These are phyloP conservation scores for Vesta saturnalis DNA, from an alignment of 2,888 invertebrate species.

Conservation along the genomic window DNA sequence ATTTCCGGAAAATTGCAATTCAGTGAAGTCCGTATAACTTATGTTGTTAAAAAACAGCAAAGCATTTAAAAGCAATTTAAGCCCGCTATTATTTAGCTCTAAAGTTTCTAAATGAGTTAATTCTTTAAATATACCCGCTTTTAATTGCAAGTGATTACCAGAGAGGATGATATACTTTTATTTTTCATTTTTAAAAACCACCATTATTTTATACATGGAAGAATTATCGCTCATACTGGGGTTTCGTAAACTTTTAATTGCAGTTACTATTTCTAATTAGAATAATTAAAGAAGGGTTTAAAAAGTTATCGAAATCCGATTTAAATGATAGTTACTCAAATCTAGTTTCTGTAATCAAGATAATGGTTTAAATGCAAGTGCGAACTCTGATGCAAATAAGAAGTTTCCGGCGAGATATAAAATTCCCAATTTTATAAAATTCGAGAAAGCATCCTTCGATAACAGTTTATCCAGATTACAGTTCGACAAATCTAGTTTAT, in stretches of 20 bases:
- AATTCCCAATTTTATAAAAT: conserved; percentile 72
- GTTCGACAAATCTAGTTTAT: conserved; percentile 73
- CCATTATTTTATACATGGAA: conserved; percentile 69
- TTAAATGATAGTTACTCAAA: conserved; percentile 73
- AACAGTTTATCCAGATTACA: conserved; percentile 74
- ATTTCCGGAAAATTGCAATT: conserved; percentile 75
- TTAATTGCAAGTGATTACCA: conserved; percentile 73
- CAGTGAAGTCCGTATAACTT: conserved; percentile 71
- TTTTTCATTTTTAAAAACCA: conserved; percentile 76
- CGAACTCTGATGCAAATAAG: conserved; percentile 73
- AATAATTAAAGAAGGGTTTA: conserved; percentile 74
- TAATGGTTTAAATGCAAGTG: conserved; percentile 72
- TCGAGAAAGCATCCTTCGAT: conserved; percentile 74
- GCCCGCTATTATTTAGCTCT: conserved; percentile 75
- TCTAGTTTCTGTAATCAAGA: conserved; percentile 73
- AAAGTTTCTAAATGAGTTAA: conserved; percentile 73
- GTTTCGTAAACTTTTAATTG: conserved; percentile 72
- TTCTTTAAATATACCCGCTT: conserved; percentile 74
- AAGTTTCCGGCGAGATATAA: conserved; percentile 75
- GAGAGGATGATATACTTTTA: conserved; percentile 71
- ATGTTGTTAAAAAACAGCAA: conserved; percentile 74
- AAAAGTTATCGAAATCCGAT: conserved; percentile 74
- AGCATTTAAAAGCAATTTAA: conserved; percentile 71
- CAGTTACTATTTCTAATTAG: conserved; percentile 73
- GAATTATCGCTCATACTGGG: conserved; percentile 80